Base-by-base conservation (phyloP, 2,113 vertebrate species). In the Cyprinus carpio region DNA sequence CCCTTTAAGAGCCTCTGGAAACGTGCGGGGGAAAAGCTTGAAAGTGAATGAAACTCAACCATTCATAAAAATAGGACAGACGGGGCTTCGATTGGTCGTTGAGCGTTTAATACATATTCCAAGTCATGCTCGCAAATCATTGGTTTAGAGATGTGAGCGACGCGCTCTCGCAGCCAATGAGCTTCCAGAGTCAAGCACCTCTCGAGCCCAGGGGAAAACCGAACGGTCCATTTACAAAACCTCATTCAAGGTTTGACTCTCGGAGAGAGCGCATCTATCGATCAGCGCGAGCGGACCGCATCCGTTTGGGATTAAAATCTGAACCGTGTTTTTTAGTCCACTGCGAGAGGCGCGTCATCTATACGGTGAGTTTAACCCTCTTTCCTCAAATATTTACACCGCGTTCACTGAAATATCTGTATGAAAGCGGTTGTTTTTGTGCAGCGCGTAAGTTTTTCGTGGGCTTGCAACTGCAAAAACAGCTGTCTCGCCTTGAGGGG, bases 31-130 rank as follows among this genome's bases (percentile, higher is more conserved):
- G 88, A 91, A 88, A 87, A 81, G 71, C 43, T 51, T 74, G 81
- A 86, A 85, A 83, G 82, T 95, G 94, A 95, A 95, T 95, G 93
- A 95, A 95, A 93, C 92, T 91, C 90, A 94, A 88, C 93, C 95
- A 95, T 95, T 95, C 94, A 95, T 94, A 94, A 95, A 95, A 93
- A 93, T 90, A 94, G 92, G 88, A 85, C 90, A 13, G 49, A 56
- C 81, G n/a, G 75, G 76, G 72, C 87, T 78, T 67, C 65, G 92
- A 95, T 94, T 95, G 94, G 95, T 64, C 74, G 5, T 62, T 9
- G 2, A 2, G 18, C 3, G 7, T 4, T 10, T 89, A 0, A 64
- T 92, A 60, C 25, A 93, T 92, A 89, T 92, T 90, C 88, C 60
- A 92, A 78, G 0, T 83, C 1, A 12, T n/a, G 0, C 12, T 0